A percentile compares a stretch with the other conserved stretches of the same genome.
These are phyloP conservation scores for Amphimedon queenslandica DNA, from an alignment of 37 sponge, comb jelly and placozoan species.

Conservation along the genomic window DNA sequence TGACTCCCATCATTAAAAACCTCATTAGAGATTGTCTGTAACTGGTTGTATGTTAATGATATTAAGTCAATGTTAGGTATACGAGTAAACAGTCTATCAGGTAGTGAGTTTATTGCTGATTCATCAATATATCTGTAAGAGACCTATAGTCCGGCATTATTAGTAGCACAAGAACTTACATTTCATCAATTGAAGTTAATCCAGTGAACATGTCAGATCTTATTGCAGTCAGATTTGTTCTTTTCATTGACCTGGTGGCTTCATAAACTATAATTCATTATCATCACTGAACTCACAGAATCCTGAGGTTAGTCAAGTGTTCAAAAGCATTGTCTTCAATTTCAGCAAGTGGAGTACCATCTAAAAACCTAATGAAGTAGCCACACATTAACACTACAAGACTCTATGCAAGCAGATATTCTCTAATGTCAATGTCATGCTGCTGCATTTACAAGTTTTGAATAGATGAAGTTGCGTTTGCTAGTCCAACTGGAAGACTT, in stretches of 20 bases:
- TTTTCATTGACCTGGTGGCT: conserved; percentile 23
- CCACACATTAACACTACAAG: too few relatives aligned
- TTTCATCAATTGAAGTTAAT: too few relatives aligned
- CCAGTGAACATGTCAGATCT: conserved; percentile 4
- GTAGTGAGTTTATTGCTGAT: neutral
- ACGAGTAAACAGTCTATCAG: neutral
- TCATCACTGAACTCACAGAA: conserved; percentile 22
- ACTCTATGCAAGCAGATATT: neutral
- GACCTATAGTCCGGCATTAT: conserved; percentile 17
- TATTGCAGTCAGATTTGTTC: conserved; percentile 17
- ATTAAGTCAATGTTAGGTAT: neutral
- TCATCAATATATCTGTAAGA: neutral
- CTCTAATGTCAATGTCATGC: neutral
- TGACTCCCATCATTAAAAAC: too few relatives aligned
- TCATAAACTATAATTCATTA: conserved; percentile 1
- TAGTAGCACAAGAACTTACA: conserved; percentile 12
- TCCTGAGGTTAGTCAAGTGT: conserved; percentile 7
- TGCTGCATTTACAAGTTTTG: conserved; percentile 4
- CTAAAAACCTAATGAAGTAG: conserved; percentile 34
- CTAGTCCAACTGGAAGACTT: neutral
- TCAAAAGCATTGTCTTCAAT: conserved; percentile 23
- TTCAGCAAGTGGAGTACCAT: conserved; percentile 26
- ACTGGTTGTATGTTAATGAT: conserved; percentile 14
- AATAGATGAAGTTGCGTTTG: neutral
- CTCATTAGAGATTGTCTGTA: conserved; percentile 38